Base-by-base conservation (phyloP, 1,140 invertebrate genomes). In the Myzus persicae region DNA sequence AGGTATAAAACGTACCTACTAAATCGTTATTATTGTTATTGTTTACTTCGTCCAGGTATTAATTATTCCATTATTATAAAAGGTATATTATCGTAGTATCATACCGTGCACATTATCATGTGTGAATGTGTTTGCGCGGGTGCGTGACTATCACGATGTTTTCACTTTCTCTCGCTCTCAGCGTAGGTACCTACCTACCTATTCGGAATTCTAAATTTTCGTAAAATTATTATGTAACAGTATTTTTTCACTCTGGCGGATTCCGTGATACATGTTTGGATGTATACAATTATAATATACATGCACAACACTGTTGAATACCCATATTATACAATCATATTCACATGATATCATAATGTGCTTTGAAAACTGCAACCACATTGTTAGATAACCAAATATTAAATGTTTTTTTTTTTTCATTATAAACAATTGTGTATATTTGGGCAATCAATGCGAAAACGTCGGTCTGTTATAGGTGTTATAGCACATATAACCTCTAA, bases 211-310 rank as follows among this genome's bases (percentile, higher is more conserved):
- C 31, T 46, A 88, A 88, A 88, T 88, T 46, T 48, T 88, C 18
- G 44, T 88, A 18, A 88, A 46, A 88, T 46, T 88, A 44, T 88
- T 88, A 44, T 48, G 44, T n/a, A 88, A 88, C n/a, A 22, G 84
- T 1, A n/a, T 87, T 44, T 88, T 88, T 46, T 31, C 31, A 48
- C 31, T 46, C 20, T 87, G 31, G 6, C 44, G 31, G 44, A 88
- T 88, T 46, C 44, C 44, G 31, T 36, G 59, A 76, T 76, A n/a
- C 59, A 4, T n/a, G 18, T 46, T 18, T 36, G 85, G 42, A 88
- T n/a, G 44, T 46, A 31, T 44, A 38, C 20, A 46, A 26, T 87
- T 44, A 36, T 88, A 88, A 22, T 48, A 36, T 22, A 42, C 40
- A n/a, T n/a, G 24, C 8, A 42, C 82, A 42, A 84, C 81, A 24